These are phyloP conservation scores for Conus ventricosus DNA, from an alignment of 1,140 invertebrate species.

Conservation along the genomic window DNA sequence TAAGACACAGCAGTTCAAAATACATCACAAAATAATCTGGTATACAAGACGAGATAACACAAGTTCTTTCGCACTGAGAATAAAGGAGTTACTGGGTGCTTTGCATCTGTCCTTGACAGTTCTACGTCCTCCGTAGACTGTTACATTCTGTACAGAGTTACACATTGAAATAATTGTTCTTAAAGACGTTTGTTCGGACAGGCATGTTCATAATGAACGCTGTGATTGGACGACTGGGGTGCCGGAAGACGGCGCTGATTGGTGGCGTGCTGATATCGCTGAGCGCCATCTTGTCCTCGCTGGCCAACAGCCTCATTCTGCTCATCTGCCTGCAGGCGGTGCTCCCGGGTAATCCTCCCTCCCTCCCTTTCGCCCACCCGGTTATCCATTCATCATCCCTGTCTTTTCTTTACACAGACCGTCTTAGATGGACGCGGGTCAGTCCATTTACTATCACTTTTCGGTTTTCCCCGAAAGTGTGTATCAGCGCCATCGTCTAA, in stretches of 20 bases:
- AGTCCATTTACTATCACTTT: too few relatives aligned
- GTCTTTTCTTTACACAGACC: too few relatives aligned
- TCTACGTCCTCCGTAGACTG: not conserved
- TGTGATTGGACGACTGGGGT: constrained; percentile 22
- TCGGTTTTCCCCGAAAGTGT: too few relatives aligned
- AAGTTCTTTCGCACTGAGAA: too few relatives aligned
- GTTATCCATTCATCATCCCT: too few relatives aligned
- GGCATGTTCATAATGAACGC: constrained; percentile 34
- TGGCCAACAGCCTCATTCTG: constrained; percentile 14
- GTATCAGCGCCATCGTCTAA: too few relatives aligned
- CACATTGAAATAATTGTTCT: too few relatives aligned
- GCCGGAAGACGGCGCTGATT: constrained; percentile 30
- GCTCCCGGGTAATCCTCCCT: constrained; percentile 2
- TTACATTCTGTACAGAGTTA: not conserved
- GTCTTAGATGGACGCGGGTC: too few relatives aligned
- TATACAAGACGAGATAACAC: too few relatives aligned
- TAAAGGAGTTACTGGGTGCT: not conserved
- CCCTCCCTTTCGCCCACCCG: not conserved
- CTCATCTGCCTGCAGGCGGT: constrained; percentile 26
- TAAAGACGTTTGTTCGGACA: not conserved
- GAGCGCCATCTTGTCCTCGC: constrained; percentile 30
- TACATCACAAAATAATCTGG: not conserved
- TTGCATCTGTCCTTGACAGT: not conserved
- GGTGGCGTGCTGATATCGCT: constrained; percentile 10
- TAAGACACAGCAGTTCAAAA: too few relatives aligned